Percentiles rank a stretch among this genome's conserved stretches.
Conservation (phyloP, 2,797 vertebrate species). For the Cygnus olor region DNA sequence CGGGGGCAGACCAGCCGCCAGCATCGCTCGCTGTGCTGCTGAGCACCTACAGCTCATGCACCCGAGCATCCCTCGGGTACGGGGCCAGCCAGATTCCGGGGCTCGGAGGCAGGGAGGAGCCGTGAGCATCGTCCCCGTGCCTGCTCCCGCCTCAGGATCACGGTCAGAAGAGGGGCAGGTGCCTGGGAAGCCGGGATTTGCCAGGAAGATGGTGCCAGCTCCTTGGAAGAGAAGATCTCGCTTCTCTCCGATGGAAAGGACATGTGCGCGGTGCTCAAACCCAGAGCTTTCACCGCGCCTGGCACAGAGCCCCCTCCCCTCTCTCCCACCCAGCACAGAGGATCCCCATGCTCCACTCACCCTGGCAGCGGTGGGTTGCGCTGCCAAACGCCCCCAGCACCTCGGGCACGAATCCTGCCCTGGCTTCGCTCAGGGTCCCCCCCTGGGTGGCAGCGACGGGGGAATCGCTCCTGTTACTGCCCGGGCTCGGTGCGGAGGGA, state of each 20-base stretch:
- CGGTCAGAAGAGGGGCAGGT: accelerated
- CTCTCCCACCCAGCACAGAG: too few relatives aligned
- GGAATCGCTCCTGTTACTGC: neutral
- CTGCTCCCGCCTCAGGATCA: neutral
- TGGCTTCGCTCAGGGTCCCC: neutral
- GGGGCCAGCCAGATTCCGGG: neutral
- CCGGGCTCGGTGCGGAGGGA: neutral
- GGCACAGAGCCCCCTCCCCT: neutral
- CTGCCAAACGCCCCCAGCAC: neutral
- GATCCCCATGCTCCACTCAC: neutral
- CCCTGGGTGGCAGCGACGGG: neutral
- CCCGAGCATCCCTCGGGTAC: accelerated
- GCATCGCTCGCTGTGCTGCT: neutral
- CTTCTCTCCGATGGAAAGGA: neutral
- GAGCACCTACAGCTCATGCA: too few relatives aligned
- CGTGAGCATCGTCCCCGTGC: accelerated
- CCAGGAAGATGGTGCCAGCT: neutral
- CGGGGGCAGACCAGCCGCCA: neutral
- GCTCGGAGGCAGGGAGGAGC: neutral
- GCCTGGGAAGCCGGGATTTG: neutral
- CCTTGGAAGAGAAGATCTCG: neutral
- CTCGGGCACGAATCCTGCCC: neutral
- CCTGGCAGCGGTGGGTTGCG: neutral
- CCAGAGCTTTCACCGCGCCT: accelerated
- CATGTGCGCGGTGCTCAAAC: accelerated